Percentiles rank a stretch among this genome's conserved stretches.
These are phyloP conservation scores for Brachylomia viminalis DNA, from an alignment of 2,888 invertebrate genomes.

Conservation along the genomic window DNA sequence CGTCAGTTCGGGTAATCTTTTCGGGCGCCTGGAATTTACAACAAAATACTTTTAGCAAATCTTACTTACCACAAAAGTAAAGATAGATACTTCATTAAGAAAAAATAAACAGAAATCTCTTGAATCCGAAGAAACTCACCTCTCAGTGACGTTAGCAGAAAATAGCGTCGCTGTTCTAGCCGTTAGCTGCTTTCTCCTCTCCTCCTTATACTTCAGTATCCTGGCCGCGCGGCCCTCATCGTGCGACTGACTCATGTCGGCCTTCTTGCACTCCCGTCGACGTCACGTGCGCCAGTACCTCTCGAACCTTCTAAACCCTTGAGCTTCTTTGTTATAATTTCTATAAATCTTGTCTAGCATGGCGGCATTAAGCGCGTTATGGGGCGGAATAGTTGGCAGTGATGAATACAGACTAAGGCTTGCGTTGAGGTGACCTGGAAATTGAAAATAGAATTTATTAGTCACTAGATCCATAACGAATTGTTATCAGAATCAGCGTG, in stretches of 20 bases:
- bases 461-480: conserved; percentile 16
- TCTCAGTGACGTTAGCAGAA: conserved; percentile 91
- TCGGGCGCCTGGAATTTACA: conserved; percentile 83
- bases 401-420: conserved; percentile 83
- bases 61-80: background rate
- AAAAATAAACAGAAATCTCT: background rate
- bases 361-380: conserved; percentile 84
- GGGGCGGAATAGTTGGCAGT: conserved; percentile 89
- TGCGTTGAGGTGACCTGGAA: conserved; percentile 81
- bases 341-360: conserved; percentile 84
- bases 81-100: background rate
- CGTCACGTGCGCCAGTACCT: conserved; percentile 83
- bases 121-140: conserved; percentile 71
- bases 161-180: conserved; percentile 91
- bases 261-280: conserved; percentile 69
- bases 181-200: conserved; percentile 92
- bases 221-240: conserved; percentile 91
- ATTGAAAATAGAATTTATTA: conserved; percentile 62
- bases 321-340: conserved; percentile 76
- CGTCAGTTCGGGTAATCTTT: conserved; percentile 77
- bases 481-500: conserved; percentile 63
- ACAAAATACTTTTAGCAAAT: conserved; percentile 32
- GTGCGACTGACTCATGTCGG: conserved; percentile 84
- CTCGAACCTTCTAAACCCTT: conserved; percentile 72
- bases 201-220: conserved; percentile 93